These are phyloP conservation scores for Cephonodes hylas DNA, from an alignment of 2,888 invertebrate species.

Conservation along the genomic window DNA sequence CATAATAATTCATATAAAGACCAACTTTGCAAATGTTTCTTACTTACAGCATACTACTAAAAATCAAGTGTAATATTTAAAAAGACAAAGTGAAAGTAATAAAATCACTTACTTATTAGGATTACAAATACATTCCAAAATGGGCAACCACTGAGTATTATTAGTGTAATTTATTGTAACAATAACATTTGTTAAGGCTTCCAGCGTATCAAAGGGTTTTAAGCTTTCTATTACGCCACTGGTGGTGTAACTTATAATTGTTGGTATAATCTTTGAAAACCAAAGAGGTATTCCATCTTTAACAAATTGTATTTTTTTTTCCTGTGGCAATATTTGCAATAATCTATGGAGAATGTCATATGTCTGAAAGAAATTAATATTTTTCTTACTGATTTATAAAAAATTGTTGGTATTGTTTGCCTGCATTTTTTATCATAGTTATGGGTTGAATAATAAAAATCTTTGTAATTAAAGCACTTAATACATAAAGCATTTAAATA, in stretches of 20 bases:
- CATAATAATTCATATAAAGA: no score
- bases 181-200: conserved; percentile 64
- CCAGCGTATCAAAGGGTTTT: conserved; percentile 51
- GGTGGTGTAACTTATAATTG: conserved; percentile 43
- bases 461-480: no score
- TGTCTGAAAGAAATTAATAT: conserved; percentile 25
- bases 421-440: no score
- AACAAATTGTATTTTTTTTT: conserved; percentile 51
- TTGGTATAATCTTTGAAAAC: conserved; percentile 72
- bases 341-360: conserved; percentile 45
- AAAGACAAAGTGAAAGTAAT: neutral
- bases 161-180: conserved; percentile 56
- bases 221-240: conserved; percentile 11
- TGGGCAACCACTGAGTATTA: conserved; percentile 57
- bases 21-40: no score
- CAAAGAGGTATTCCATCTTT: conserved; percentile 67
- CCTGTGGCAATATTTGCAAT: conserved; percentile 50
- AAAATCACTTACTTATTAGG: conserved; percentile 47
- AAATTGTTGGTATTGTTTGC: no score
- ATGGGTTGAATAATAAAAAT: no score
- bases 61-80: neutral
- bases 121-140: conserved; percentile 61
- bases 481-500: no score
- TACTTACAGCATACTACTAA: no score
- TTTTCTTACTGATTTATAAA: no score